Evolutionary conservation across 2,888 invertebrate genomes (phyloP), one percentile per base, ranked within the genome.

Genomic region (Agrilus mali): DNA sequence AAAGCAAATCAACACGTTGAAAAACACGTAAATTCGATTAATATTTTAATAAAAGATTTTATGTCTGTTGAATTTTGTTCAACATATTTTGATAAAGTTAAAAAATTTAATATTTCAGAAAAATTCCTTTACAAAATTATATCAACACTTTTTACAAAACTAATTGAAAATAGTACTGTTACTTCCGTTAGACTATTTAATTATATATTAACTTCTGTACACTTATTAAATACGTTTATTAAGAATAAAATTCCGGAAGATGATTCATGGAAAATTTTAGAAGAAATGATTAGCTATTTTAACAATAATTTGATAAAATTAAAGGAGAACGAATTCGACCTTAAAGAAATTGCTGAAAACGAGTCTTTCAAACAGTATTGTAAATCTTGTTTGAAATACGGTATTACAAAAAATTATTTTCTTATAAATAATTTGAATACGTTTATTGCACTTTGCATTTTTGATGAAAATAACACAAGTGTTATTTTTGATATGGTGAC

Each of bases 401-500:
- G 81, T 1, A 64, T 86, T 7, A 53, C 58, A 4, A 55, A 55
- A 1, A 46, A 57, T 15, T 12, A 49, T 2, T 36, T 47, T 38
- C 51, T 64, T 17, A 45, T 66, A 12, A 63, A 71, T 48, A 55
- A 80, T 31, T 57, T 86, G 13, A 71, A 69, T 46, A 63, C 75
- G 12, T 57, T 84, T 27, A 70, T 75, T 1, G 67, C 63, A 40
- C 59, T 81, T 13, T 70, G 80, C 3, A 69, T 75, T 43, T 60
- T 77, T 0, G 60, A 66, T 4, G 68, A 72, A 35, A 66, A 75
- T 14, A 67, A 70, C 15, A 64, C 69, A 1, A 67, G 65, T 38
- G 70, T 73, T 15, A 62, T 85, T 7, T 80, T 84, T 52, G 82
- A 85, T 48, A 82, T 86, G 82, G 73, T 80, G 8, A 74, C 77